Evolutionary conservation across 1,140 invertebrate genomes (phyloP).

Genomic region (Papilio machaon): DNA sequence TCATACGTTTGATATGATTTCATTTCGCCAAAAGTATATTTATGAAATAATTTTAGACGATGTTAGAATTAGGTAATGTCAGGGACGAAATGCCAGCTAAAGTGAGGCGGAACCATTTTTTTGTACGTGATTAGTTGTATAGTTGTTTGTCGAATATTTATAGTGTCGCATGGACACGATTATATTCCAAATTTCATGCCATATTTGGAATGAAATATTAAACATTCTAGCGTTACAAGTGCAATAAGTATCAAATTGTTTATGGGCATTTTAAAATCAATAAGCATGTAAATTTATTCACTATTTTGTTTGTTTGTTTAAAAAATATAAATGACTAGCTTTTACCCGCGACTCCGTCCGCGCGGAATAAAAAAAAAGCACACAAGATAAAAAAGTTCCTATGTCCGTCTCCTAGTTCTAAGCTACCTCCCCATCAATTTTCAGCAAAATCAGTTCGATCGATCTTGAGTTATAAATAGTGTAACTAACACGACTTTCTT

Average conservation of each 20-base stretch:
- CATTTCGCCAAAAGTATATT: slow-evolving; percentile 4
- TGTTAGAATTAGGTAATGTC: slow-evolving; percentile 19
- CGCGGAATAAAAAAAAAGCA: too few species aligned
- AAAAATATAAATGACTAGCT: too few species aligned
- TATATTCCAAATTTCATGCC: not conserved
- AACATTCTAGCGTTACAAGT: not conserved
- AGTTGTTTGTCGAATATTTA: slow-evolving; percentile 9
- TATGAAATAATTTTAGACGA: not conserved
- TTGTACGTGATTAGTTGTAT: not conserved
- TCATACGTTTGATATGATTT: not conserved
- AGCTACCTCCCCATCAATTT: too few species aligned
- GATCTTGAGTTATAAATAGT: too few species aligned
- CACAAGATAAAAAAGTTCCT: too few species aligned
- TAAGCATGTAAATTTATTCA: too few species aligned
- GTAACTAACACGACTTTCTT: too few species aligned
- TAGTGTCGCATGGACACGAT: not conserved
- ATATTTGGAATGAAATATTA: not conserved
- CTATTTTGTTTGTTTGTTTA: too few species aligned
- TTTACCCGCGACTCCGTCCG: too few species aligned
- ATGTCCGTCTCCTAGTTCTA: too few species aligned
- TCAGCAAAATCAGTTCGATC: too few species aligned
- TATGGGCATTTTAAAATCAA: not conserved
- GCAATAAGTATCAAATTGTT: not conserved
- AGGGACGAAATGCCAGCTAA: not conserved
- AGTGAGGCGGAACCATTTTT: not conserved